Percentiles rank a stretch among this genome's conserved stretches.
Evolutionary conservation across 2,797 vertebrate genomes (phyloP).

Genomic region (Staurois parvus): DNA sequence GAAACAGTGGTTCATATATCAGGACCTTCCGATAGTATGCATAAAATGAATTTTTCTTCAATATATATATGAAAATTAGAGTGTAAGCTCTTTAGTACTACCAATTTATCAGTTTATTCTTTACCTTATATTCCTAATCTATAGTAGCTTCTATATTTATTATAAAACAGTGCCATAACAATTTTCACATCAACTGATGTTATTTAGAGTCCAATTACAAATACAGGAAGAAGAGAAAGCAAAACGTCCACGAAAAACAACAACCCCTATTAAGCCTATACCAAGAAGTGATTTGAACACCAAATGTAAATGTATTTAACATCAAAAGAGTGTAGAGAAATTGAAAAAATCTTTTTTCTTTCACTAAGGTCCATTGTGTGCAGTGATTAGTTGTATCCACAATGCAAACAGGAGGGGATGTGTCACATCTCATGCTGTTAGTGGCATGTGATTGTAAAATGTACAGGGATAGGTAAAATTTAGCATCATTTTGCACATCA

Average conservation of each 20-base stretch:
- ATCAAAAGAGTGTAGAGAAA: too few species aligned
- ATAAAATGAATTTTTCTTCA: not conserved
- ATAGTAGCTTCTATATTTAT: not conserved
- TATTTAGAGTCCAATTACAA: not conserved
- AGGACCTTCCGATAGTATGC: not conserved
- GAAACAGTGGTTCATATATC: slow-evolving; percentile 13
- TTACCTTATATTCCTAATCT: not conserved
- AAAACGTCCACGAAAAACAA: too few species aligned
- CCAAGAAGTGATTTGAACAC: not conserved
- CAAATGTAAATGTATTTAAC: too few species aligned
- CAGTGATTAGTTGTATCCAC: too few species aligned
- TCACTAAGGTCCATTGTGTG: too few species aligned
- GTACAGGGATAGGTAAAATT: too few species aligned
- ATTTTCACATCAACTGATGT: not conserved
- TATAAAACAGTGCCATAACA: not conserved
- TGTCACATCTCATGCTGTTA: too few species aligned
- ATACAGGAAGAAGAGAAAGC: not conserved
- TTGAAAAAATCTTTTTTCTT: too few species aligned
- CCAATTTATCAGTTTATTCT: not conserved
- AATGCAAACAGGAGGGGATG: too few species aligned
- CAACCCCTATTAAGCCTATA: not conserved
- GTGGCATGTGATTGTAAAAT: too few species aligned
- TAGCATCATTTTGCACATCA: too few species aligned
- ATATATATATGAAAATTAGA: slow-evolving; percentile 23
- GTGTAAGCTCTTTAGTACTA: not conserved